phyloP scores from a whole-genome alignment of 2,113 vertebrate species.

The Eretmochelys imbricata region DNA sequence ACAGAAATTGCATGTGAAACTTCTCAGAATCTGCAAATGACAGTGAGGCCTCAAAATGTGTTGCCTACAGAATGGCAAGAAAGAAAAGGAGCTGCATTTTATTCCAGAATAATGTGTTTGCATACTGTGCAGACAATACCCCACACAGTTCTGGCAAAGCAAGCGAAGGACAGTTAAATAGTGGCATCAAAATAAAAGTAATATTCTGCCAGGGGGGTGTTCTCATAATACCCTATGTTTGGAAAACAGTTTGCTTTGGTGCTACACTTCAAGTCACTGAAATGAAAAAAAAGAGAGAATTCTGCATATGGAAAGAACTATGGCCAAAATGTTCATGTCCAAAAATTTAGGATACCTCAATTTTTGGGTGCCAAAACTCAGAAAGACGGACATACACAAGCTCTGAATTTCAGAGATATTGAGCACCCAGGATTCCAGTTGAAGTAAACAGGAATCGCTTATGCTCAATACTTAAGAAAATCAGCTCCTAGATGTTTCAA shows the following conservation, averaged over 20 bases:
- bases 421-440: background rate
- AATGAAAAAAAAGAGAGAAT: background rate
- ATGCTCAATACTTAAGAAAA: background rate
- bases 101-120: background rate
- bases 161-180: background rate
- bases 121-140: background rate
- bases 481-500: background rate
- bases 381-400: background rate
- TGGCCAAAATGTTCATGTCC: background rate
- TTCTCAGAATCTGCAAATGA: background rate
- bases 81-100: background rate
- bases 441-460: background rate
- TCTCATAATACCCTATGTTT: background rate
- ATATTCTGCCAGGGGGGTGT: background rate
- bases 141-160: background rate
- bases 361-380: background rate
- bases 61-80: background rate
- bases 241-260: background rate
- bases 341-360: background rate
- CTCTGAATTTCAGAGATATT: background rate
- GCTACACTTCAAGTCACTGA: fast-evolving
- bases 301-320: background rate
- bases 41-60: background rate
- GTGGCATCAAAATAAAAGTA: background rate
- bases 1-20: background rate